Evolutionary conservation across 2,797 vertebrate genomes (phyloP).

Genomic region (Graptemys geographica): DNA sequence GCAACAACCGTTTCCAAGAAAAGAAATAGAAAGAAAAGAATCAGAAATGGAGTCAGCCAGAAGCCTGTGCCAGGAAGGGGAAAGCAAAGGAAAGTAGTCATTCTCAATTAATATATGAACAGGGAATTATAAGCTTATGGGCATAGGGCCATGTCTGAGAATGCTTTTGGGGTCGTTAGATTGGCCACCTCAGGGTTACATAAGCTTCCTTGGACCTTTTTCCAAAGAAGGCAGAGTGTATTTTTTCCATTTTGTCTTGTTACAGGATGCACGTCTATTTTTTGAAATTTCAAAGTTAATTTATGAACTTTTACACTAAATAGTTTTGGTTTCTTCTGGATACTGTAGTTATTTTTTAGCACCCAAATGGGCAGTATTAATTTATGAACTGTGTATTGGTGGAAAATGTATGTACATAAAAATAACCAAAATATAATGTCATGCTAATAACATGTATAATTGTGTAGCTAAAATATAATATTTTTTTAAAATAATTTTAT

Average conservation of each 20-base stretch:
- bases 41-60: constrained; percentile 13
- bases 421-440: constrained; percentile 9
- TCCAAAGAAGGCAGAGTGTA: background rate
- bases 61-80: background rate
- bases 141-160: background rate
- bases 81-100: background rate
- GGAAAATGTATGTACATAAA: constrained; percentile 30
- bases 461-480: constrained; percentile 51
- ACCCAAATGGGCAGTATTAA: constrained; percentile 15
- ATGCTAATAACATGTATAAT: constrained; percentile 24
- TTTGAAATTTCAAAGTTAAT: constrained; percentile 20
- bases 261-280: background rate
- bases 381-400: constrained; percentile 32
- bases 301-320: constrained; percentile 28
- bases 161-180: background rate
- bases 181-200: background rate
- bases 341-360: background rate
- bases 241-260: constrained; percentile 4
- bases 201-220: background rate
- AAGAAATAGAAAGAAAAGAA: background rate
- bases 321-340: constrained; percentile 14
- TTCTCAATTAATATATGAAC: background rate
- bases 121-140: background rate
- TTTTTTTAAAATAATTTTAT: constrained; percentile 63
- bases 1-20: background rate